phyloP scores from a whole-genome alignment of 2,797 vertebrate species.

The Momotus momota region DNA sequence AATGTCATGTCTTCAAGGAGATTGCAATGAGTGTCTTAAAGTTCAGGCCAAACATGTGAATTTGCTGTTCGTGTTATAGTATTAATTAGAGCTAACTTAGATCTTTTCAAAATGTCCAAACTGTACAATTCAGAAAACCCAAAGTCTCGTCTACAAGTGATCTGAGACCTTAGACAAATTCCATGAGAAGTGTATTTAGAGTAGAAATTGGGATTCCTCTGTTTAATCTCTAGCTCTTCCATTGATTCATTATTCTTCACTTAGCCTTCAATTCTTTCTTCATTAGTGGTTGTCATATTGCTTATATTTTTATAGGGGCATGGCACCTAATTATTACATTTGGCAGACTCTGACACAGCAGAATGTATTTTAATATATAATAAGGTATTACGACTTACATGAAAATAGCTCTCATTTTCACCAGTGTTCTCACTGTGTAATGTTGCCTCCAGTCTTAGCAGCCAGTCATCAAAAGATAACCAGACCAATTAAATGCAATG shows the following conservation, averaged over 20 bases:
- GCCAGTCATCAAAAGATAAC: not conserved
- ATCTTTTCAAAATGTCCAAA: conserved; percentile 11
- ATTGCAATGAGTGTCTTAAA: conserved; percentile 45
- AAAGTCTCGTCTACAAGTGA: not conserved
- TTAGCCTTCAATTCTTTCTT: conserved; percentile 18
- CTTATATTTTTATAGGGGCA: not conserved
- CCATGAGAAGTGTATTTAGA: conserved; percentile 6
- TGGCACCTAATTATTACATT: not conserved
- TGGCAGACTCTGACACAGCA: not conserved
- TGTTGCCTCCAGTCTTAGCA: not conserved
- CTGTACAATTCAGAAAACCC: not conserved
- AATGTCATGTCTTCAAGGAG: conserved; percentile 68
- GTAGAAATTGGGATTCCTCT: not conserved
- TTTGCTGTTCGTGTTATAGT: conserved; percentile 38
- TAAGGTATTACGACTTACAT: not conserved
- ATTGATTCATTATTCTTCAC: conserved; percentile 18
- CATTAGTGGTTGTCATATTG: not conserved
- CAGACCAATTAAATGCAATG: not conserved
- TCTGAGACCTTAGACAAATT: conserved; percentile 46
- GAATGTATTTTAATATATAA: conserved; percentile 16
- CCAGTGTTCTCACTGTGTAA: not conserved
- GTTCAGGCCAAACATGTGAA: conserved; percentile 54
- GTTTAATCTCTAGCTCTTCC: not conserved
- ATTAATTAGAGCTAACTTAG: conserved; percentile 53
- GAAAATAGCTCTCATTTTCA: not conserved